Base-by-base conservation (phyloP, 2,113 vertebrate genomes). In the Hippocampus comes region DNA sequence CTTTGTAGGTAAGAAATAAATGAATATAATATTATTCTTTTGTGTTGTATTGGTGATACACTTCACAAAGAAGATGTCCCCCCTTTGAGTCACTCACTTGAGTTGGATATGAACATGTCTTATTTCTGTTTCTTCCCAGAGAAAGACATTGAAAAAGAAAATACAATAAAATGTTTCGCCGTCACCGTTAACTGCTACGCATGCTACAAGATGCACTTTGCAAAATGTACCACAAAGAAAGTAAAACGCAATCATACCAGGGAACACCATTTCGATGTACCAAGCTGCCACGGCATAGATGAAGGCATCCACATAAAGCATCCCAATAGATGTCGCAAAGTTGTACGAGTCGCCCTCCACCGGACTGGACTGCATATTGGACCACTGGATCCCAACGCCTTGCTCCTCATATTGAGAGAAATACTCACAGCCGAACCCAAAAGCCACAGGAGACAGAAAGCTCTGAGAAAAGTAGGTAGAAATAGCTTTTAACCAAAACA, bases 331-430 rank as follows among this genome's bases (percentile, higher is more conserved):
- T 0, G 67, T 87, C 25, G 89, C 91, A 0, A 96, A 93, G 84
- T 83, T 97, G 91, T 96, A 97, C 0, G 79, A 56, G 21, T 95
- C 95, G 63, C 92, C 95, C 0, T 92, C 93, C 64, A 92, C 63
- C 0, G 95, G 94, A 64, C 91, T 95, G 63, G 85, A 53, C 10
- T 63, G 82, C 68, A 95, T 6, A 84, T 95, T 97, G 85, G 87
- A 83, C 96, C 96, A 98, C 89, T 95, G 96, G 20, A 94, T 93
- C 7, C 95, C 96, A 48, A 94, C 80, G 0, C 96, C 96, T 78
- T 97, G 95, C 74, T 96, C 95, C 81, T 98, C 96, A 0, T 94
- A 95, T 77, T 95, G 93, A 21, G 94, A 93, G 81, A 98, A 94
- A 82, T 94, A 95, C 86, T 96, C 95, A 0, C 95, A 97, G 53